phyloP scores from a whole-genome alignment of 2,888 invertebrate genomes.

The Laspeyria flexula region DNA sequence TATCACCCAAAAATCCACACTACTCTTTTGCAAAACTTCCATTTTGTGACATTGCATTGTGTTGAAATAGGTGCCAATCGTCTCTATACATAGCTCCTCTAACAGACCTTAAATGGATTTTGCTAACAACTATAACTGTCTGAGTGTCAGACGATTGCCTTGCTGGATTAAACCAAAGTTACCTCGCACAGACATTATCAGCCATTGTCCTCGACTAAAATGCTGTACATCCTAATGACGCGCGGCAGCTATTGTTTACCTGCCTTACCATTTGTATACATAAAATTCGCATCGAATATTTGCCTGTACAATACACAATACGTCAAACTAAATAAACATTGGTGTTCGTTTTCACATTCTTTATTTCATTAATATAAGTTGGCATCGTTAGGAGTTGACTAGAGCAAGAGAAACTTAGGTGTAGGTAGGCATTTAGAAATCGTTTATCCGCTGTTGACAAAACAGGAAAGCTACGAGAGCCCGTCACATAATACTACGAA shows the following conservation, averaged over 20 bases:
- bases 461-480: slow-evolving; percentile 6
- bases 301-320: slow-evolving; percentile 33
- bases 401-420: slow-evolving; percentile 4
- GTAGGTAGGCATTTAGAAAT: slow-evolving; percentile 1
- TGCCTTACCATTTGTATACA: slow-evolving; percentile 39
- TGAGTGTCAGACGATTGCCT: neutral
- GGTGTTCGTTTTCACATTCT: neutral
- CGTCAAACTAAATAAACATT: slow-evolving; percentile 10
- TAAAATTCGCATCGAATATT: slow-evolving; percentile 49
- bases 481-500: neutral
- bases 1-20: too few relatives aligned
- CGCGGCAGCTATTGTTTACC: slow-evolving; percentile 52
- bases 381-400: neutral
- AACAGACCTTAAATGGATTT: slow-evolving; percentile 1
- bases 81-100: neutral
- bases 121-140: slow-evolving; percentile 1
- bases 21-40: too few relatives aligned
- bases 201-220: slow-evolving; percentile 50
- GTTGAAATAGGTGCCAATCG: too few relatives aligned
- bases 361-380: neutral
- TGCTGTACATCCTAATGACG: slow-evolving; percentile 56
- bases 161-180: slow-evolving; percentile 14
- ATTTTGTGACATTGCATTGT: too few relatives aligned
- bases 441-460: slow-evolving; percentile 5
- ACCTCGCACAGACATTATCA: slow-evolving; percentile 32